Evolutionary conservation across 1,140 invertebrate genomes (phyloP).

Genomic region (Lepidurus apus): DNA sequence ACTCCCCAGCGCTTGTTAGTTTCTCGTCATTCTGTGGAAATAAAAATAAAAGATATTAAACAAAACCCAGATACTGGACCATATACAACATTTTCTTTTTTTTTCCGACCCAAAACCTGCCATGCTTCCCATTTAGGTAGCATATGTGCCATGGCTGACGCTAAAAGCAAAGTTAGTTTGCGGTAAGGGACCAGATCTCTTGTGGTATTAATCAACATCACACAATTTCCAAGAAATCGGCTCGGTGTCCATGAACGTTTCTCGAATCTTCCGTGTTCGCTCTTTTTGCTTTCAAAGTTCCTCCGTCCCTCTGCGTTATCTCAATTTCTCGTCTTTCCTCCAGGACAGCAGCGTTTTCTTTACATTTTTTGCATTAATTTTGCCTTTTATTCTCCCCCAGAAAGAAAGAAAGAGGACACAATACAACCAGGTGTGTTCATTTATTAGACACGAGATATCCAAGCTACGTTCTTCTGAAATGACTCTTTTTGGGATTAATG

Average conservation of each 20-base stretch:
- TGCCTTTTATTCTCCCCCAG: not conserved
- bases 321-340: conserved; percentile 1
- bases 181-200: not conserved
- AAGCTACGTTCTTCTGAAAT: not conserved
- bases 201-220: not conserved
- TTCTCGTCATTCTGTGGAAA: too few species aligned
- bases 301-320: not conserved
- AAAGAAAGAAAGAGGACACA: not conserved
- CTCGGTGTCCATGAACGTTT: not conserved
- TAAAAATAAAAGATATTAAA: too few species aligned
- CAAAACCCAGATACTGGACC: too few species aligned
- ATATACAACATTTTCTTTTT: too few species aligned
- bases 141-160: too few species aligned
- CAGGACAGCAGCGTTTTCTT: not conserved
- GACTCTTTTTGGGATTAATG: too few species aligned
- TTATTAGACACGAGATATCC: not conserved
- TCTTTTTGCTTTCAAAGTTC: not conserved
- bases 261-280: not conserved
- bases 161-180: too few species aligned
- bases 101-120: too few species aligned
- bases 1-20: too few species aligned
- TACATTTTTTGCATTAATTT: not conserved
- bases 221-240: not conserved
- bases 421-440: conserved; percentile 1
- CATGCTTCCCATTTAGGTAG: too few species aligned